Evolutionary conservation across 2,888 invertebrate genomes (phyloP), one percentile per base, ranked within the genome.

Genomic region (Pinctada fucata): DNA sequence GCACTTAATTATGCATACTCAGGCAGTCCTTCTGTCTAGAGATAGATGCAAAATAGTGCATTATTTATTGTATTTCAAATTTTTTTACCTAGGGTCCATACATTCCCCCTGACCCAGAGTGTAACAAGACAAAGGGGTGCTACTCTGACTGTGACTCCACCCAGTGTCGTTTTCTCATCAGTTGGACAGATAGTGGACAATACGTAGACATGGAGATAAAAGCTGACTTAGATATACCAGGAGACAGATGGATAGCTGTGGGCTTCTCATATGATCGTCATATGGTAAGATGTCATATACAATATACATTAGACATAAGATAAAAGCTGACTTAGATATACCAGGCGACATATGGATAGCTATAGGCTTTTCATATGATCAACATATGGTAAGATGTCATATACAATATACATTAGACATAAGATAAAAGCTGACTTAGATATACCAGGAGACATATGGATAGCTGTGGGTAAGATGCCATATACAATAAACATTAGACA

Each of bases 301-400:
- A 31, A 31, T 31, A 31, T 31, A 48, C 31, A 51, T 4, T 6
- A 71, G 4, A 49, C 31, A 31, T 31, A 31, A 87, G 76, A 81
- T 89, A 51, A 83, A 82, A 49, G 84, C 87, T 51, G 81, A 84
- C 2, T 50, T 82, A 52, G 72, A 80, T 8, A 76, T 72, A 2
- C 58, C 45, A 8, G 79, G 83, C 31, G 84, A 85, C 48, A 84
- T 86, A 79, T 89, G 88, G 87, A 84, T 91, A 3, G 91, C 91
- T 16, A 82, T 91, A 16, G 91, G 90, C 5, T 90, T 92, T 82
- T 91, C 91, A 2, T 83, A 88, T 31, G 91, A 92, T 76, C 84
- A 79, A 72, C 88, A 87, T 80, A 90, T 91, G 91, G 91, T 91
- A 79, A 79, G 84, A 47, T 6, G 47, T 47, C 3, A 10, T 5